phyloP scores from a whole-genome alignment of 2,113 vertebrate species.

The Pithys albifrons region DNA sequence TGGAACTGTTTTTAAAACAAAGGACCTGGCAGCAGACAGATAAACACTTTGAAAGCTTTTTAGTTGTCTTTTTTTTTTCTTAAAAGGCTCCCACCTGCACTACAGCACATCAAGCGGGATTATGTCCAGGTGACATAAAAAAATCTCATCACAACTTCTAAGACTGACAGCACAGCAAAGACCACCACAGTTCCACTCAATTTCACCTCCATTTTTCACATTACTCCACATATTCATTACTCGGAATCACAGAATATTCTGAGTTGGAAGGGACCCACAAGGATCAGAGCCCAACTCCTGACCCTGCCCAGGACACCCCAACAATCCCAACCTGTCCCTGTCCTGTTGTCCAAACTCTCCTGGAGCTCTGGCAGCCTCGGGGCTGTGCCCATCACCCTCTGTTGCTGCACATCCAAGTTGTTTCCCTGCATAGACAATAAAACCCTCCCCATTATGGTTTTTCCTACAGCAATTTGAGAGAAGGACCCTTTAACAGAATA shows the following conservation, averaged over 20 bases:
- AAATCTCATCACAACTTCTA: fast-evolving
- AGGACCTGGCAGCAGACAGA: neutral
- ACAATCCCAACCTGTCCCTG: neutral
- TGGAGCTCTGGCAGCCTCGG: neutral
- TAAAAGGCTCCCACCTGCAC: neutral
- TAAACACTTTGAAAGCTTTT: neutral
- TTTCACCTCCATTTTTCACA: fast-evolving
- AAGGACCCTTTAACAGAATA: neutral
- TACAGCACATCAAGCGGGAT: neutral
- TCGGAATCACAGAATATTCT: neutral
- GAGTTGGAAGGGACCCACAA: neutral
- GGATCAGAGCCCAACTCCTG: neutral
- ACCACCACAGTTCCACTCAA: fast-evolving
- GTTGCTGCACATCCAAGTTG: neutral
- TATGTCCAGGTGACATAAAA: neutral
- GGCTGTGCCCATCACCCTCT: fast-evolving
- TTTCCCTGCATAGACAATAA: neutral
- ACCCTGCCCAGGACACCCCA: neutral
- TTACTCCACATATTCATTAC: neutral
- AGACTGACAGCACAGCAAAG: neutral
- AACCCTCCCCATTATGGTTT: neutral
- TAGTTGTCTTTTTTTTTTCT: neutral
- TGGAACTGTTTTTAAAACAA: neutral
- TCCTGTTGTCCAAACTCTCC: fast-evolving
- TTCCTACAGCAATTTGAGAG: neutral